phyloP scores from a whole-genome alignment of 2,113 vertebrate genomes.

The Thunnus thynnus region DNA sequence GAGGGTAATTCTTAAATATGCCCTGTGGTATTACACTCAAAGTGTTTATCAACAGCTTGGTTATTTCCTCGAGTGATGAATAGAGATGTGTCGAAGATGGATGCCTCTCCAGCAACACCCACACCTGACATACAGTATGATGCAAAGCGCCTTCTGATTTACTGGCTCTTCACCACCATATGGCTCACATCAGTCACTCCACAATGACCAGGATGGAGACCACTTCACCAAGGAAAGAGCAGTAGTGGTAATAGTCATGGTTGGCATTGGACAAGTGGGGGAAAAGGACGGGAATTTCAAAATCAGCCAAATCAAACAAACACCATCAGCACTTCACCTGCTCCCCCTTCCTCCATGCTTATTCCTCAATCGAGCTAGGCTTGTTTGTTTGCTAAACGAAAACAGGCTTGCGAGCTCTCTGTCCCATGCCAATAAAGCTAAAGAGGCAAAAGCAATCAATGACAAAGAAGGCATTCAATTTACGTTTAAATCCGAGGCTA shows the following conservation, averaged over 20 bases:
- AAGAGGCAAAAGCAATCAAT: conserved; percentile 71
- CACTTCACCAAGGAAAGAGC: conserved; percentile 65
- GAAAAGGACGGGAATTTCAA: conserved; percentile 22
- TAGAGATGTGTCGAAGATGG: conserved; percentile 56
- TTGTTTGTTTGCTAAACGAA: conserved; percentile 61
- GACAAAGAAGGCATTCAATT: conserved; percentile 73
- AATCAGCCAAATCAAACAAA: conserved; percentile 58
- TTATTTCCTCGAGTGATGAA: conserved; percentile 74
- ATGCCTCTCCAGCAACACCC: conserved; percentile 51
- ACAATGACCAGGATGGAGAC: conserved; percentile 40
- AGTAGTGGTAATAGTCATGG: conserved; percentile 11
- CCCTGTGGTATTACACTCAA: conserved; percentile 46
- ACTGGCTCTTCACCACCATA: conserved; percentile 51
- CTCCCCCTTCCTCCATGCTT: neutral
- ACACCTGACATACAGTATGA: conserved; percentile 64
- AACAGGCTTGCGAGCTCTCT: conserved; percentile 12
- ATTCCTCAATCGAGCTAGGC: conserved; percentile 29
- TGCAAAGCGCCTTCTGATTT: conserved; percentile 72
- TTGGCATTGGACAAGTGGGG: conserved; percentile 9
- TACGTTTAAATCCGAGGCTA: conserved; percentile 72
- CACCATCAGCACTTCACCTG: neutral
- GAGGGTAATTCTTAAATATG: conserved; percentile 48
- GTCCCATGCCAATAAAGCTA: conserved; percentile 65
- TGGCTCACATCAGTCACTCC: conserved; percentile 69
- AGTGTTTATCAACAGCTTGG: conserved; percentile 67